Percentiles rank a stretch among this genome's conserved stretches.
Conservation (phyloP, 2,113 vertebrate genomes). For the Ahaetulla prasina region DNA sequence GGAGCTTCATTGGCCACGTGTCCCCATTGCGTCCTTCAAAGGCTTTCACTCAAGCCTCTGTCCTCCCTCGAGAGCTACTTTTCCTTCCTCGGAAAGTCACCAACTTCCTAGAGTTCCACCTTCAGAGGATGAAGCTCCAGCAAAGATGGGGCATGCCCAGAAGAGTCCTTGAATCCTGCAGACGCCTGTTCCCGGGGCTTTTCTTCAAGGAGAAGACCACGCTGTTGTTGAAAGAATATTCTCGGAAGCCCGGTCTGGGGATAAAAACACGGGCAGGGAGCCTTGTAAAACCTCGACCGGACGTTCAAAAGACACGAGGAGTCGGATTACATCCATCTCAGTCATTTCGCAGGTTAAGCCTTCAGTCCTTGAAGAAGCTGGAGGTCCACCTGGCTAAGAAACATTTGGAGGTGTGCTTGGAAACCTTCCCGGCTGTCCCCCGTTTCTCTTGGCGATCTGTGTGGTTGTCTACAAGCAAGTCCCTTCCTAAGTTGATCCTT, state of each 20-base stretch:
- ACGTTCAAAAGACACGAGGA: background rate
- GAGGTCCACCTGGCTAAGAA: background rate
- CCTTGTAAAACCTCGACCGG: background rate
- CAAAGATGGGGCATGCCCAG: background rate
- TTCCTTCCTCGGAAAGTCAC: background rate
- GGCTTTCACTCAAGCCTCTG: too few species aligned
- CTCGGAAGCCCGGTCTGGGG: background rate
- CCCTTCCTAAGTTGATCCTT: background rate
- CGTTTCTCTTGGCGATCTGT: background rate
- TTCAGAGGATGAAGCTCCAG: slow-evolving; percentile 7
- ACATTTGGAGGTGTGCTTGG: background rate
- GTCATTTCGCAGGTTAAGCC: background rate
- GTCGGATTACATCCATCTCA: background rate
- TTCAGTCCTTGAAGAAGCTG: background rate
- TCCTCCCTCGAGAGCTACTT: background rate
- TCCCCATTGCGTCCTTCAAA: background rate
- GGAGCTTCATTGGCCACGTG: background rate
- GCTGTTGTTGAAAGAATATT: background rate
- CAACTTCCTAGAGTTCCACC: background rate
- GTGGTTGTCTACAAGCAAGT: background rate
- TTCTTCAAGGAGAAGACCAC: background rate
- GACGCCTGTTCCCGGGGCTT: background rate
- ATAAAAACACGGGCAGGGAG: background rate
- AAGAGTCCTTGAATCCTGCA: background rate
- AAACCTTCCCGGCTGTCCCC: background rate